Percentiles rank a stretch among this genome's conserved stretches.
Conservation (phyloP, 2,113 vertebrate genomes). For the Gila orcuttii region DNA sequence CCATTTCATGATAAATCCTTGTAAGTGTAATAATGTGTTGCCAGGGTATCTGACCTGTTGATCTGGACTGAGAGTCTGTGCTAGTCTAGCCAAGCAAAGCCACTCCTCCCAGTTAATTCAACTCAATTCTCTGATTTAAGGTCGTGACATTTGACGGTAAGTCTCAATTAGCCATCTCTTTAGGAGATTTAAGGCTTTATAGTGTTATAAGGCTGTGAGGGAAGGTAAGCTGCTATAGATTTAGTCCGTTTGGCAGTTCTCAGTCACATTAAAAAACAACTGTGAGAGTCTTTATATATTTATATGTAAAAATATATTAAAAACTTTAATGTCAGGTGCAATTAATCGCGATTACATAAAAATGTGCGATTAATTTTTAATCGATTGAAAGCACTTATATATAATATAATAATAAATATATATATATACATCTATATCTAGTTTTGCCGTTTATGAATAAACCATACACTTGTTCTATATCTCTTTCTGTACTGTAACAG, state of each 20-base stretch:
- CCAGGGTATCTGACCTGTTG: not conserved
- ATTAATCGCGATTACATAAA: too few relatives aligned
- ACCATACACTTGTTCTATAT: too few relatives aligned
- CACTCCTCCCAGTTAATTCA: not conserved
- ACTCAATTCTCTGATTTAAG: conserved; percentile 41
- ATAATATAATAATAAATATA: too few relatives aligned
- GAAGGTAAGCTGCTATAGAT: conserved; percentile 35
- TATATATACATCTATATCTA: too few relatives aligned
- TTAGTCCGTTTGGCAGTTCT: conserved; percentile 23
- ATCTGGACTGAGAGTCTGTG: not conserved
- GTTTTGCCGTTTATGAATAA: too few relatives aligned
- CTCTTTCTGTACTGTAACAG: not conserved
- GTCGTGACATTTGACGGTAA: conserved; percentile 61
- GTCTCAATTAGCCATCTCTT: conserved; percentile 42
- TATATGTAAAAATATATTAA: too few relatives aligned
- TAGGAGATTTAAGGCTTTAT: conserved; percentile 9
- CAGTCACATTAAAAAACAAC: too few relatives aligned
- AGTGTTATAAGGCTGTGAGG: not conserved
- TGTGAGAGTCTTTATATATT: too few relatives aligned
- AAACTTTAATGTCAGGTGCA: too few relatives aligned
- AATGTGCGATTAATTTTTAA: too few relatives aligned
- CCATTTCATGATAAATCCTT: too few relatives aligned
- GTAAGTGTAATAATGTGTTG: not conserved
- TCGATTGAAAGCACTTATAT: too few relatives aligned
- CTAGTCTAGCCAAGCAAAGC: not conserved